These are phyloP conservation scores for Aeoliscus strigatus DNA, from an alignment of 2,797 vertebrate genomes.

Conservation along the genomic window DNA sequence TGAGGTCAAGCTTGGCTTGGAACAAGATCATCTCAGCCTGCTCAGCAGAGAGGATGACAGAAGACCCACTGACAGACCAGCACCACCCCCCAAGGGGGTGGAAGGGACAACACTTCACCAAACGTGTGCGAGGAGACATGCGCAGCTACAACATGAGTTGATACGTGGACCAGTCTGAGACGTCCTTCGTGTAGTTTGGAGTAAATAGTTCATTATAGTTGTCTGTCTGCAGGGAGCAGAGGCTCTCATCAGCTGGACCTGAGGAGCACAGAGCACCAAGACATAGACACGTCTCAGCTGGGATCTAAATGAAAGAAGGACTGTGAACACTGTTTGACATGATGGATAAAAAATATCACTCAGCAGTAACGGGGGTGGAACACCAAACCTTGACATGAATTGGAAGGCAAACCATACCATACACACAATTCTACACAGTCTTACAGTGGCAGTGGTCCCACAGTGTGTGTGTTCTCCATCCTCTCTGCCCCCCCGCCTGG, in stretches of 20 bases:
- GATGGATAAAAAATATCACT: too few species aligned
- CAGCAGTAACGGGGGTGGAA: too few species aligned
- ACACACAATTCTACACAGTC: neutral
- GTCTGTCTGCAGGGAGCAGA: conserved; percentile 40
- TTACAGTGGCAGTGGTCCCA: conserved; percentile 64
- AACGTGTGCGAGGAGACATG: neutral
- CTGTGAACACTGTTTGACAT: too few species aligned
- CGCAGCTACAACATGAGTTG: conserved; percentile 39
- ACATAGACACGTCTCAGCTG: neutral
- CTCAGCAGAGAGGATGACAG: conserved; percentile 34
- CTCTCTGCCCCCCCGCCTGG: conserved; percentile 50
- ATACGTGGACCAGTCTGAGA: conserved; percentile 55
- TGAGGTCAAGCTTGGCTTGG: conserved; percentile 63
- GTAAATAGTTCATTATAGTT: conserved; percentile 46
- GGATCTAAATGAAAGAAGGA: too few species aligned
- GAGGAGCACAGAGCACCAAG: conserved; percentile 19
- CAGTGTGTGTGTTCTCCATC: conserved; percentile 51
- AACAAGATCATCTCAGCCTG: conserved; percentile 53
- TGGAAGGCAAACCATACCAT: too few species aligned
- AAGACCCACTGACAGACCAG: conserved; percentile 30
- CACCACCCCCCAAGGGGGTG: conserved; percentile 15
- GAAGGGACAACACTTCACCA: too few species aligned
- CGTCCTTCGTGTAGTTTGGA: conserved; percentile 54
- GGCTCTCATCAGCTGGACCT: conserved; percentile 53
- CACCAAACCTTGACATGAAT: too few species aligned